These are phyloP conservation scores for Sialia sialis DNA, from an alignment of 2,113 vertebrate genomes.

Conservation along the genomic window DNA sequence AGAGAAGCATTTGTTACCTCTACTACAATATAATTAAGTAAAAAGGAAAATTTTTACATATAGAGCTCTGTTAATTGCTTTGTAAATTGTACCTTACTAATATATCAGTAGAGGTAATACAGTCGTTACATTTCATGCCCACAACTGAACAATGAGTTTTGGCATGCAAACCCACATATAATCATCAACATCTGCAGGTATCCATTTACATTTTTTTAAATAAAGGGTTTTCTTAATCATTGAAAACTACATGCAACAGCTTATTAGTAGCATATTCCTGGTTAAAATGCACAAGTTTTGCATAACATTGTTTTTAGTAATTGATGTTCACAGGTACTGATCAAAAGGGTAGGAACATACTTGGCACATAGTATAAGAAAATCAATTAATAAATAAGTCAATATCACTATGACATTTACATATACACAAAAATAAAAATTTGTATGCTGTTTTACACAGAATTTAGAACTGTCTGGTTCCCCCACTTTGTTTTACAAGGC, in stretches of 20 bases:
- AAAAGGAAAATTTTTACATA: conserved; percentile 78
- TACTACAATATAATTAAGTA: conserved; percentile 79
- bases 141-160: conserved; percentile 75
- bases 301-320: conserved; percentile 69
- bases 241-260: conserved; percentile 77
- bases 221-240: conserved; percentile 53
- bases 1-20: conserved; percentile 70
- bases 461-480: background rate
- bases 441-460: background rate
- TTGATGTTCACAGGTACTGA: conserved; percentile 10
- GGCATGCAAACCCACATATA: conserved; percentile 83
- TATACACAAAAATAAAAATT: conserved; percentile 17
- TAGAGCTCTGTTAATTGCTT: conserved; percentile 81
- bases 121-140: conserved; percentile 78
- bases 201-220: conserved; percentile 78
- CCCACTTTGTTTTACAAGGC: background rate
- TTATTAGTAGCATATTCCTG: conserved; percentile 67
- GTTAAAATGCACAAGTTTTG: conserved; percentile 69
- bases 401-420: conserved; percentile 31
- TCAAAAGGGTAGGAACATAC: conserved; percentile 21
- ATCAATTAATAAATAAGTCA: conserved; percentile 48
- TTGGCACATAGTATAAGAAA: background rate
- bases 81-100: conserved; percentile 80
- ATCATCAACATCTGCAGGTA: conserved; percentile 69
- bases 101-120: conserved; percentile 80